Conservation (phyloP, 2,888 invertebrate species). For the Lottia scabra region DNA sequence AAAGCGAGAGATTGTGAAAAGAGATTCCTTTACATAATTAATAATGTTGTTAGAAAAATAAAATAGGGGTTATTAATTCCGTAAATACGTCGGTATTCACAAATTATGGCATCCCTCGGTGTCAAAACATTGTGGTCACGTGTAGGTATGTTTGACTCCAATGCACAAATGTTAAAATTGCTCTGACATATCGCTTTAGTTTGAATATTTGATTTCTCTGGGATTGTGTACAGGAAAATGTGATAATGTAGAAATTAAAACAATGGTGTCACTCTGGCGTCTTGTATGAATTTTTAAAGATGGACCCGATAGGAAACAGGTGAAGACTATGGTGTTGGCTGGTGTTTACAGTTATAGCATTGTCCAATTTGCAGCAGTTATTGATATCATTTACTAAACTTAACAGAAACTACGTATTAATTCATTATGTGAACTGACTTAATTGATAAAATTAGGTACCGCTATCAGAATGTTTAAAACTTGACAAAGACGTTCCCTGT, state of each 20-base stretch:
- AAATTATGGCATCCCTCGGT: neutral
- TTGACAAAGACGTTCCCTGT: no score
- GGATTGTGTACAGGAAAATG: neutral
- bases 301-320: neutral
- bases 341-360: no score
- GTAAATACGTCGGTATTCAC: no score
- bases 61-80: no score
- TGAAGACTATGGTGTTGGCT: no score
- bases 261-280: neutral
- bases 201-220: neutral
- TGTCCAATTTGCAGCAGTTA: no score
- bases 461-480: no score
- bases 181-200: neutral
- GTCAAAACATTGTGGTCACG: neutral
- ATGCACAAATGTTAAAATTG: neutral
- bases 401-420: no score
- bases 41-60: neutral
- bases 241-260: neutral
- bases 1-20: neutral
- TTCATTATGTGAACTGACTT: no score
- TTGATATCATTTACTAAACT: no score
- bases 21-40: neutral
- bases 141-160: neutral
- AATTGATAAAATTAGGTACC: no score
- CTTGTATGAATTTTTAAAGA: constrained; percentile 1